phyloP scores from a whole-genome alignment of 2,113 vertebrate genomes.

The Vicugna pacos region DNA sequence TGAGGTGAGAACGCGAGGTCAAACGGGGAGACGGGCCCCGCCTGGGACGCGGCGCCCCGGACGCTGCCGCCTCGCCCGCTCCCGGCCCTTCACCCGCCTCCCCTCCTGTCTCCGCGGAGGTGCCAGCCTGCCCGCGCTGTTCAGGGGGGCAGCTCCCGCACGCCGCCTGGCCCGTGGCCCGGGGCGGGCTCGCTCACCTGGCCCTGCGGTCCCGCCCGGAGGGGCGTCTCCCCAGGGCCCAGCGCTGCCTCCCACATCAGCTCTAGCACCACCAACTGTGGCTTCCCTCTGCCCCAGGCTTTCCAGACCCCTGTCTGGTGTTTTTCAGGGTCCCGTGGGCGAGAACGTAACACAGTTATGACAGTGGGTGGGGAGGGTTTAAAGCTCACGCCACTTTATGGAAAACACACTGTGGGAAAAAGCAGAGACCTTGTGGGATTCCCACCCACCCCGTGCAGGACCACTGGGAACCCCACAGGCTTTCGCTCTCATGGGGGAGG shows the following conservation, averaged over 20 bases:
- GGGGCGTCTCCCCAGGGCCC: neutral
- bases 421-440: accelerated
- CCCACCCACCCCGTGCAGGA: too few relatives aligned
- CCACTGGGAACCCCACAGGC: neutral
- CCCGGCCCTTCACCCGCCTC: neutral
- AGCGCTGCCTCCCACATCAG: neutral
- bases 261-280: neutral
- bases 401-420: neutral
- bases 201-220: neutral
- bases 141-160: neutral
- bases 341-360: neutral
- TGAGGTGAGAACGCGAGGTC: neutral
- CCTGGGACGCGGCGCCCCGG: neutral
- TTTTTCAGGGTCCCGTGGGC: neutral
- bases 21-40: neutral
- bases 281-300: neutral
- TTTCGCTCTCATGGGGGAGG: accelerated
- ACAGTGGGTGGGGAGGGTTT: neutral
- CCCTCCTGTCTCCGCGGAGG: neutral
- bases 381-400: neutral
- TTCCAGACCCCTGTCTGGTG: neutral
- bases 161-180: neutral
- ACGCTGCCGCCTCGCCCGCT: too few relatives aligned
- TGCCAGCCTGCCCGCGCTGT: neutral
- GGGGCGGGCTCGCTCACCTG: accelerated